These are phyloP conservation scores for Diabrotica balteata DNA, from an alignment of 2,888 invertebrate genomes.

Conservation along the genomic window DNA sequence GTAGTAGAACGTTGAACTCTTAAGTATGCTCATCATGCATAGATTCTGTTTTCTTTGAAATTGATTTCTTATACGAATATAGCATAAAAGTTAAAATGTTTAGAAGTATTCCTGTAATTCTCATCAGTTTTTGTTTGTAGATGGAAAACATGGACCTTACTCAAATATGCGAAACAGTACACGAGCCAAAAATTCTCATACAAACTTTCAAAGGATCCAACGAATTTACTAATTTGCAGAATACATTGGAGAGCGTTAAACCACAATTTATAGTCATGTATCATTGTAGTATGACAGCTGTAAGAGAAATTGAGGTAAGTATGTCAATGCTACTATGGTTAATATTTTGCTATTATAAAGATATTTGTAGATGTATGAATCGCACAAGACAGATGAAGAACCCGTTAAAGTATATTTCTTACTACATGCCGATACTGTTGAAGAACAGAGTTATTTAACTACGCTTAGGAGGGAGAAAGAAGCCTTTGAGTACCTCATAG, in stretches of 20 bases:
- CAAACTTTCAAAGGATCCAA: constrained; percentile 81
- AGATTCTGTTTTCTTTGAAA: no score
- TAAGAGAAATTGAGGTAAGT: constrained; percentile 85
- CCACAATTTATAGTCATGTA: constrained; percentile 91
- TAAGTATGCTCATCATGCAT: no score
- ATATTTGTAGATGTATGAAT: constrained; percentile 70
- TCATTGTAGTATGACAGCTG: constrained; percentile 84
- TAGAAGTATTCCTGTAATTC: no score
- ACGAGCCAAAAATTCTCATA: constrained; percentile 73
- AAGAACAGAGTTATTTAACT: constrained; percentile 96
- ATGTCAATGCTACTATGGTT: neutral
- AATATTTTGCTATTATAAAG: neutral
- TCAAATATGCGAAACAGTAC: constrained; percentile 65
- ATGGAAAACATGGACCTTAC: constrained; percentile 74
- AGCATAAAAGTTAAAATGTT: no score
- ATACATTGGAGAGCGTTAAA: constrained; percentile 69
- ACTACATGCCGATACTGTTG: constrained; percentile 90
- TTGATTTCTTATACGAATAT: no score
- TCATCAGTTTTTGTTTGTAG: constrained; percentile 51
- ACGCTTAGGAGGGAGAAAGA: constrained; percentile 89
- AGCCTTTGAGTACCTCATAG: constrained; percentile 91
- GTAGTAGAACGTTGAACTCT: no score
- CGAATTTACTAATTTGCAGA: constrained; percentile 75
- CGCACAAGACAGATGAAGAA: constrained; percentile 64
- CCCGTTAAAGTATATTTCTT: constrained; percentile 84